Evolutionary conservation across 2,888 invertebrate genomes (phyloP), one percentile per base, ranked within the genome.

Genomic region (Drosophila limbata): DNA sequence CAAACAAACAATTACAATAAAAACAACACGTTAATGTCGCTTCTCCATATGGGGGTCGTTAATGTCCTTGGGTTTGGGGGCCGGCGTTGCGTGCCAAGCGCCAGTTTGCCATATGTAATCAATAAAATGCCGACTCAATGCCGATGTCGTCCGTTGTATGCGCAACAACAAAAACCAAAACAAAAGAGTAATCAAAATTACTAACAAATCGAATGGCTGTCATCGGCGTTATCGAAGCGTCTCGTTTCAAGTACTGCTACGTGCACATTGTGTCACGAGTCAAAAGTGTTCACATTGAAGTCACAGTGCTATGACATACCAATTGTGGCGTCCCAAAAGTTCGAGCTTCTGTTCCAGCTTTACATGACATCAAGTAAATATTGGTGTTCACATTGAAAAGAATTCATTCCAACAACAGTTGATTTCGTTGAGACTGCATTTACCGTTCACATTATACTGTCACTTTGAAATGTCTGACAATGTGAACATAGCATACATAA

Each of bases 1-100:
- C 15, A 60, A 19, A 48, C 11, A 61, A 70, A 66, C 47, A 47
- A 50, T 39, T 33, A 44, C 8, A 45, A 44, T 19, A 15, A 50
- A 21, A 45, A 45, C 60, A 52, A 53, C 68, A 51, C 66, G 74
- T 63, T 84, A 78, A 69, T 67, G 59, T 71, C 65, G 78, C 56
- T 57, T 78, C 56, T 52, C 88, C 78, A 73, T 85, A 77, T 73
- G 57, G 55, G 64, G 68, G 77, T 74, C 60, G 59, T 21, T 69
- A 8, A 65, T 83, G 88, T 88, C 84, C 84, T 84, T 84, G 84
- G 81, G 60, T 68, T 68, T 84, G 75, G 79, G 79, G 84, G 88
- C 75, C 88, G 75, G 88, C 84, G 57, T 86, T 62, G 86, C 81
- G 81, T 81, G 81, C 71, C 78, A 77, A 65, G 42, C 62, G 69